phyloP scores from a whole-genome alignment of 53 echinoderm and acorn worm species.

The Antedon mediterranea region DNA sequence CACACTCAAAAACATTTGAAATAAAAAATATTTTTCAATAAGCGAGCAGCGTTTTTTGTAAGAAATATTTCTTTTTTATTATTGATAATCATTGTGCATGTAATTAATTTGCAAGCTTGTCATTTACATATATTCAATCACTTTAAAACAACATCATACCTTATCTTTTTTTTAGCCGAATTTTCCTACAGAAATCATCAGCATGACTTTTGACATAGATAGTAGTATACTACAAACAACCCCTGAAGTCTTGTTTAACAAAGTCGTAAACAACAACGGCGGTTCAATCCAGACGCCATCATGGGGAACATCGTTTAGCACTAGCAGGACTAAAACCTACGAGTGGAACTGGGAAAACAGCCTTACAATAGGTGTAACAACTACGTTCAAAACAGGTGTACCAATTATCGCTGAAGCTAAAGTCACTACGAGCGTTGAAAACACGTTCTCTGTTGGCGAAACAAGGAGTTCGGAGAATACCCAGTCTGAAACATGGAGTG shows the following conservation, averaged over 20 bases:
- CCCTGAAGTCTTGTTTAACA: slow-evolving; percentile 7
- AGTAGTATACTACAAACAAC: slow-evolving; percentile 2
- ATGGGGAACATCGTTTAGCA: slow-evolving; percentile 9
- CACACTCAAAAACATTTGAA: no score
- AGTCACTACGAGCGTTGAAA: slow-evolving; percentile 2
- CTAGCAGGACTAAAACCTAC: slow-evolving; percentile 23
- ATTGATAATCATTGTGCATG: no score
- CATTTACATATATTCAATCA: no score
- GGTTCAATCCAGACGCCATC: slow-evolving; percentile 15
- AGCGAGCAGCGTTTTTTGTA: no score
- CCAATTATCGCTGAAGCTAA: slow-evolving; percentile 11
- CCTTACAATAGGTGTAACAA: not conserved
- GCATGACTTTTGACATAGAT: slow-evolving; percentile 22
- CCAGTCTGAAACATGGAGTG: slow-evolving; percentile 16
- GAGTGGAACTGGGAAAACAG: slow-evolving; percentile 24
- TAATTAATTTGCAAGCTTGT: no score
- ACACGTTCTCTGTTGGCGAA: slow-evolving; percentile 20
- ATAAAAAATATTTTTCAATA: no score
- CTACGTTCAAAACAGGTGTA: slow-evolving; percentile 17
- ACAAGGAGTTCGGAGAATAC: slow-evolving; percentile 5
- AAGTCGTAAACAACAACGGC: slow-evolving; percentile 13
- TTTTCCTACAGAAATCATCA: slow-evolving; percentile 13
- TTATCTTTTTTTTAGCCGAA: slow-evolving; percentile 1
- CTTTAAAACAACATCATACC: no score
- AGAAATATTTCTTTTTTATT: no score